These are phyloP conservation scores for Zaprionus camerounensis DNA, from an alignment of 1,140 invertebrate genomes.

Conservation along the genomic window DNA sequence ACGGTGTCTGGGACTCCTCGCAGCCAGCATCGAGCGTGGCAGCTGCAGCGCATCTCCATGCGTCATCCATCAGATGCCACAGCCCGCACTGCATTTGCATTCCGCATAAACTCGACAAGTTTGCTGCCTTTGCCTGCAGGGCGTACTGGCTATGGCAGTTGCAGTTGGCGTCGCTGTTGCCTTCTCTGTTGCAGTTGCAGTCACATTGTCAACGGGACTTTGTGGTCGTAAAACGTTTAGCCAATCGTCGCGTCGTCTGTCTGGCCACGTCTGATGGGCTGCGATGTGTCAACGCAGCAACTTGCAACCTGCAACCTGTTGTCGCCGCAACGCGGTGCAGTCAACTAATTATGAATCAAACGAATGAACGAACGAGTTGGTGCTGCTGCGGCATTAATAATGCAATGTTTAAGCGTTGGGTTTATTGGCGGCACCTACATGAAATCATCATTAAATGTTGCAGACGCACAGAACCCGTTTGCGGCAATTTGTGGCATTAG, in stretches of 20 bases:
- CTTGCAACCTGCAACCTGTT: conserved; percentile 46
- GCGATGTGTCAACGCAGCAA: conserved; percentile 39
- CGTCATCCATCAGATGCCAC: conserved; percentile 65
- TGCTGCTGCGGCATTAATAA: conserved; percentile 64
- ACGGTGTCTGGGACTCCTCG: background rate
- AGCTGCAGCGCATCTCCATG: conserved; percentile 1
- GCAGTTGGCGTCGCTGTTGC: conserved; percentile 37
- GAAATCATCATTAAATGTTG: conserved; percentile 81
- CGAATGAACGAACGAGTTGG: conserved; percentile 50
- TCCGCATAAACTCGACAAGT: conserved; percentile 73
- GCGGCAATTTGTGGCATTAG: conserved; percentile 76
- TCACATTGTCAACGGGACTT: conserved; percentile 74
- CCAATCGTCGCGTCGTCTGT: conserved; percentile 49
- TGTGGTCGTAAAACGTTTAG: conserved; percentile 78
- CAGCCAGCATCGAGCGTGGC: background rate
- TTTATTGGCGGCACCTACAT: conserved; percentile 82
- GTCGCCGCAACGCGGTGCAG: conserved; percentile 18
- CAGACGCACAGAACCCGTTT: conserved; percentile 67
- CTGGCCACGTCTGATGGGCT: background rate
- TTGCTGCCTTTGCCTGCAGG: conserved; percentile 66
- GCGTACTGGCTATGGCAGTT: conserved; percentile 29
- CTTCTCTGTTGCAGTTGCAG: conserved; percentile 33
- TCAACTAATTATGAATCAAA: conserved; percentile 77
- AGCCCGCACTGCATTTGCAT: conserved; percentile 74
- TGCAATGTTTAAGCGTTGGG: conserved; percentile 79